These are phyloP conservation scores for Nothura maculosa DNA, from an alignment of 2,797 vertebrate species.

Conservation along the genomic window DNA sequence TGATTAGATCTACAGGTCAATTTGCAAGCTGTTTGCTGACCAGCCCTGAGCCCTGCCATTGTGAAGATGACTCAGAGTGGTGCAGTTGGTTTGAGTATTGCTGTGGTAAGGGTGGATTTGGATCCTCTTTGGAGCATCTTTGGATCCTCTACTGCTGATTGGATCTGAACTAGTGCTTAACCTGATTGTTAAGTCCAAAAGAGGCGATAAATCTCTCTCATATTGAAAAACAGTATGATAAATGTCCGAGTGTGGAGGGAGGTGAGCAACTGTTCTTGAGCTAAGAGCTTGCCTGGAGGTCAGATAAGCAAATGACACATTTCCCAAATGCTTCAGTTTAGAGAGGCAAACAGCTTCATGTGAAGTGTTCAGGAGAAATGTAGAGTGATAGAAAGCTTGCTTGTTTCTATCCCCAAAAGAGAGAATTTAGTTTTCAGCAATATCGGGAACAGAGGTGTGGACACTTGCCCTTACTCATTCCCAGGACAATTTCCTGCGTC, in stretches of 20 bases:
- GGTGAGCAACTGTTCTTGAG: background rate
- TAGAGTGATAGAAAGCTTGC: background rate
- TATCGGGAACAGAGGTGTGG: background rate
- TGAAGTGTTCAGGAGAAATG: background rate
- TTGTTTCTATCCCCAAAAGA: background rate
- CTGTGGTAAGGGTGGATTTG: background rate
- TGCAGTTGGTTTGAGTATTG: background rate
- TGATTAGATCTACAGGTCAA: constrained; percentile 40
- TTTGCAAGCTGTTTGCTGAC: constrained; percentile 38
- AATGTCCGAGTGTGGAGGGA: background rate
- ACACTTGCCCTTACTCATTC: background rate
- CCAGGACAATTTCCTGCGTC: background rate
- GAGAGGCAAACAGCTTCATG: background rate
- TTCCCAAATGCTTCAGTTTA: background rate
- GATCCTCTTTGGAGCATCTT: background rate
- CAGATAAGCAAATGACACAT: background rate
- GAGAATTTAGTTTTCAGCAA: background rate
- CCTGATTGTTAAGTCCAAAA: background rate
- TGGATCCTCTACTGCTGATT: background rate
- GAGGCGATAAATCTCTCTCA: background rate
- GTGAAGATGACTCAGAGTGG: background rate
- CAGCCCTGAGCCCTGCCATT: accelerated
- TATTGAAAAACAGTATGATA: background rate
- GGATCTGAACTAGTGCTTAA: background rate
- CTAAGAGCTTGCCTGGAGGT: background rate